Evolutionary conservation across 2,113 vertebrate species (phyloP).

Genomic region (Phyllopteryx taeniolatus): DNA sequence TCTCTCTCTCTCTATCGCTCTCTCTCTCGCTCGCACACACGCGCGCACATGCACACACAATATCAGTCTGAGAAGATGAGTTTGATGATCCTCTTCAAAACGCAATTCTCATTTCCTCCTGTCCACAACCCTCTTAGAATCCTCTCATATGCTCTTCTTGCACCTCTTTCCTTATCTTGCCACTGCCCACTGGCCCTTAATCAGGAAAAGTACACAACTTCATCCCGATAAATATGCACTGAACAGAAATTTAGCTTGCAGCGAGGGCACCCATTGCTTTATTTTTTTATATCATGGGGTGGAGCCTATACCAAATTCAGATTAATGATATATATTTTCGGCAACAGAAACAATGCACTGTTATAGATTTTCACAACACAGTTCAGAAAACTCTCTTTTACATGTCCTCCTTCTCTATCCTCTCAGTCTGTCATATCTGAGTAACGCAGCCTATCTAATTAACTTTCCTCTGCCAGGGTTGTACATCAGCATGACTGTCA

Average conservation of each 20-base stretch:
- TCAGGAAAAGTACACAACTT: constrained; percentile 15
- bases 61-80: constrained; percentile 19
- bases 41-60: background rate
- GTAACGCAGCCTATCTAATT: constrained; percentile 74
- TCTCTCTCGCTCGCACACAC: background rate
- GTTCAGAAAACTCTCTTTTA: constrained; percentile 9
- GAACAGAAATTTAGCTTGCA: constrained; percentile 14
- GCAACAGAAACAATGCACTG: background rate
- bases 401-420: constrained; percentile 15
- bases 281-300: background rate
- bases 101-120: constrained; percentile 23
- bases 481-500: constrained; percentile 74
- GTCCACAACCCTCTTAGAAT: background rate
- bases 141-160: constrained; percentile 3
- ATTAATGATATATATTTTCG: background rate
- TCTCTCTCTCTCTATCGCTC: background rate
- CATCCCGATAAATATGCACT: constrained; percentile 1
- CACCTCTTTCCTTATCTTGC: constrained; percentile 15
- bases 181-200: background rate
- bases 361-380: background rate
- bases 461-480: constrained; percentile 70
- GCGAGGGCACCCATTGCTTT: constrained; percentile 9
- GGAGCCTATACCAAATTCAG: background rate
- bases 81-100: constrained; percentile 12
- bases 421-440: constrained; percentile 57